These are phyloP conservation scores for Amazona guildingii DNA, from an alignment of 2,113 vertebrate genomes.

Conservation along the genomic window DNA sequence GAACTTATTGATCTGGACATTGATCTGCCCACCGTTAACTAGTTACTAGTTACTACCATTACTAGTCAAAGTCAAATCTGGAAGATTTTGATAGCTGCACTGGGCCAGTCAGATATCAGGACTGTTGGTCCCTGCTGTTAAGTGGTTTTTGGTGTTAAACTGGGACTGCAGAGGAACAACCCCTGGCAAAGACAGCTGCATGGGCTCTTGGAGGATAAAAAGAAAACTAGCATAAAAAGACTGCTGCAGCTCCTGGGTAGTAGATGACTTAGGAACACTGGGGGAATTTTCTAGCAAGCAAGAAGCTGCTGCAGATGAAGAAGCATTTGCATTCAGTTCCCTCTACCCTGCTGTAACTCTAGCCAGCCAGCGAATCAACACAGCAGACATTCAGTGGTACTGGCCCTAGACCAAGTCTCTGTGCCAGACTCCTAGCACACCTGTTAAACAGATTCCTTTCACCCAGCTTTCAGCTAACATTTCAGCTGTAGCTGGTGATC, in stretches of 20 bases:
- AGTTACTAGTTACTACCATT: neutral
- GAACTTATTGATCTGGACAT: constrained; percentile 2
- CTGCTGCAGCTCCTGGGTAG: neutral
- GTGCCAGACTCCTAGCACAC: constrained; percentile 73
- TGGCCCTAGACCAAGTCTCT: constrained; percentile 54
- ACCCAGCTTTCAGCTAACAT: constrained; percentile 54
- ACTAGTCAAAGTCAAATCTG: constrained; percentile 8
- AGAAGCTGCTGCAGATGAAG: constrained; percentile 22
- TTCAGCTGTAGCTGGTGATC: constrained; percentile 45
- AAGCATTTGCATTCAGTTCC: constrained; percentile 31
- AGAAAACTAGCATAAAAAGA: neutral
- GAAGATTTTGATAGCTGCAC: constrained; percentile 45
- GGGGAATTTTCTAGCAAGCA: constrained; percentile 49
- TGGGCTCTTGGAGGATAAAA: neutral
- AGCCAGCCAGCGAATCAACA: constrained; percentile 58
- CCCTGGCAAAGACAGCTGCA: neutral
- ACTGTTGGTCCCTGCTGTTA: neutral
- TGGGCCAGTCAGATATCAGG: constrained; percentile 4
- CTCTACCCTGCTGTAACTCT: constrained; percentile 48
- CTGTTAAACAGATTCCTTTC: constrained; percentile 74
- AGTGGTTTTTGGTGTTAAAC: neutral
- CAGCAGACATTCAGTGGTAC: constrained; percentile 69
- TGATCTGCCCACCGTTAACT: neutral
- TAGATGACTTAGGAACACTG: neutral
- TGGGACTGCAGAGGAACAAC: neutral